These are phyloP conservation scores for Todiramphus chloris DNA, from an alignment of 2,113 vertebrate species.

Conservation along the genomic window DNA sequence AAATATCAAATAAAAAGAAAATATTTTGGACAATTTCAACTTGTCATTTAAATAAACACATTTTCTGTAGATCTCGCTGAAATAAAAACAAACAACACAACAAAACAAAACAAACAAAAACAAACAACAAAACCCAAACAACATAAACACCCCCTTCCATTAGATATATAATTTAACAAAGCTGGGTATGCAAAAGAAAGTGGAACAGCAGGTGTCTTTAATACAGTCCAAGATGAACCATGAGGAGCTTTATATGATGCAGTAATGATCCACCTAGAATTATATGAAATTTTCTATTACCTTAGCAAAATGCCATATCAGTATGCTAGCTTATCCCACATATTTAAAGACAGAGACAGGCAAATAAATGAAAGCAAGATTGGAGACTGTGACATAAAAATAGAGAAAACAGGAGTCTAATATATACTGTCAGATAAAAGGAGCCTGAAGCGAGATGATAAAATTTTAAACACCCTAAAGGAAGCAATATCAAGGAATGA, in stretches of 20 bases:
- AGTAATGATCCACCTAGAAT: neutral
- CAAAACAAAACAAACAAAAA: neutral
- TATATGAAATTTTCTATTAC: neutral
- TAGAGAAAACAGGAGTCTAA: conserved; percentile 7
- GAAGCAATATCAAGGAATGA: conserved; percentile 13
- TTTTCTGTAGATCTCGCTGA: neutral
- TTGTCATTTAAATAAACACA: neutral
- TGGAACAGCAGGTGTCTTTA: neutral
- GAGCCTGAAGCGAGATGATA: conserved; percentile 45
- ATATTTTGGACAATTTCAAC: neutral
- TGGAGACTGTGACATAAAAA: conserved; percentile 20
- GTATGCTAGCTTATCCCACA: neutral
- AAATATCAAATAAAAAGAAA: neutral
- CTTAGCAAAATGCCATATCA: neutral
- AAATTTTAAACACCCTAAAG: conserved; percentile 36
- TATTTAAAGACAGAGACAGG: conserved; percentile 22
- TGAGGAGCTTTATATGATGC: neutral
- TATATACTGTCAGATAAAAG: conserved; percentile 52
- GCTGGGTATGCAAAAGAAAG: neutral
- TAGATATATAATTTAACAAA: neutral
- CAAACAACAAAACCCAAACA: neutral
- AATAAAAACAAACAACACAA: neutral
- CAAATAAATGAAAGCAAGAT: conserved; percentile 46
- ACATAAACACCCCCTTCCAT: fast-evolving
- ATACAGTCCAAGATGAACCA: neutral